Evolutionary conservation across 2,113 vertebrate genomes (phyloP).

Genomic region (Peromyscus californicus): DNA sequence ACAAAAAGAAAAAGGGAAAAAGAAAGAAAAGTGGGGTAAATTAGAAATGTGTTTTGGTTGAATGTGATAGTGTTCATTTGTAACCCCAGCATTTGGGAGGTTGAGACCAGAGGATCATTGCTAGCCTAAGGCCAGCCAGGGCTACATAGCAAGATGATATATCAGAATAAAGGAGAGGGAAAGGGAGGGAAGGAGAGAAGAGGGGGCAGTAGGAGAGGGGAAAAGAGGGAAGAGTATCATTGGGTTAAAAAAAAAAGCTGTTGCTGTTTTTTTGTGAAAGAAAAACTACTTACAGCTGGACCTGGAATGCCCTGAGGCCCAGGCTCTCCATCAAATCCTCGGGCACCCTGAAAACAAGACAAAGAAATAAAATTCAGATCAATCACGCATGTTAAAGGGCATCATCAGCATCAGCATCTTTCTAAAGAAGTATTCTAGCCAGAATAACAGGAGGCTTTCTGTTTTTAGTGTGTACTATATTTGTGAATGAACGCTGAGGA

Average conservation of each 20-base stretch:
- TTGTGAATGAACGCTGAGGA: background rate
- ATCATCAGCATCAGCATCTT: background rate
- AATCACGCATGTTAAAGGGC: background rate
- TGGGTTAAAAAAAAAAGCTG: background rate
- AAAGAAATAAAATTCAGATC: background rate
- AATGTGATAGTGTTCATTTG: background rate
- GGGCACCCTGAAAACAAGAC: slow-evolving; percentile 89
- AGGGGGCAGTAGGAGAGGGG: no score
- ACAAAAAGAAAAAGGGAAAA: background rate
- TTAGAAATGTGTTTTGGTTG: background rate
- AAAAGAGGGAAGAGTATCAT: background rate
- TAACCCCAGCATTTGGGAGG: background rate
- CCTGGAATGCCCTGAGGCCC: slow-evolving; percentile 94
- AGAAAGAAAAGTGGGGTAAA: background rate
- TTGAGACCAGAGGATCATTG: background rate
- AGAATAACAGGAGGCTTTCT: background rate
- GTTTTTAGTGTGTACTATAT: background rate
- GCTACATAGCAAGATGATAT: background rate
- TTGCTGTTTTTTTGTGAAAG: background rate
- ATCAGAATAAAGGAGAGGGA: background rate
- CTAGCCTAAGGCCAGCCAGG: background rate
- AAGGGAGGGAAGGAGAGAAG: background rate
- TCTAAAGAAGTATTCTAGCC: background rate
- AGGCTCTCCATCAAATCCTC: slow-evolving; percentile 95
- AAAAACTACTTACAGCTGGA: slow-evolving; percentile 90